Evolutionary conservation across 2,888 invertebrate genomes (phyloP).

Genomic region (Asteroscopus sphinx): DNA sequence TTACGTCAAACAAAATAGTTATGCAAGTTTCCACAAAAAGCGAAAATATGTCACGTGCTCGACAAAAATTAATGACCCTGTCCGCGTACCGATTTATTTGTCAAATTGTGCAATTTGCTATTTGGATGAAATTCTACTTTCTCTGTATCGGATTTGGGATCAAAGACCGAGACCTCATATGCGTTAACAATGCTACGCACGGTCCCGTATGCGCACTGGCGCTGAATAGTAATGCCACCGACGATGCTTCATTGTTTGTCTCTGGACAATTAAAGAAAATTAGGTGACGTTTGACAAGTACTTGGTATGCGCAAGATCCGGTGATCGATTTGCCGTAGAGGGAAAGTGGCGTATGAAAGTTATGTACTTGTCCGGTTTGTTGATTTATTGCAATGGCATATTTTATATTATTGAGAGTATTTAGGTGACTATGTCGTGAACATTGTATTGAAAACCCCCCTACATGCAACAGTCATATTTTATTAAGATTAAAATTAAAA

Average conservation of each 20-base stretch:
- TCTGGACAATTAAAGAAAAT: conserved; percentile 74
- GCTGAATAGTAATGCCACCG: conserved; percentile 77
- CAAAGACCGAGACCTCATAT: conserved; percentile 69
- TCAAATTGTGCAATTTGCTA: conserved; percentile 59
- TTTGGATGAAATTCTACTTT: conserved; percentile 82
- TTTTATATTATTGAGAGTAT: neutral
- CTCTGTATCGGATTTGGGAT: conserved; percentile 75
- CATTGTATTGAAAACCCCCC: conserved; percentile 1
- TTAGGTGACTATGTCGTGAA: neutral
- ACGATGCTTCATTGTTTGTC: conserved; percentile 64
- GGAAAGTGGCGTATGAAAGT: conserved; percentile 66
- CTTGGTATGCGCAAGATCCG: conserved; percentile 64
- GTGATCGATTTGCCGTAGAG: conserved; percentile 56
- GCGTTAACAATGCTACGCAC: conserved; percentile 73
- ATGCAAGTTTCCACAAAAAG: too few relatives aligned
- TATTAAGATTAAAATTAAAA: neutral
- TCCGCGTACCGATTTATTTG: conserved; percentile 46
- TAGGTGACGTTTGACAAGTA: conserved; percentile 61
- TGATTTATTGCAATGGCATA: conserved; percentile 30
- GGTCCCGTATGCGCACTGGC: conserved; percentile 64
- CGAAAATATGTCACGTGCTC: neutral
- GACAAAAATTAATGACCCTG: conserved; percentile 18
- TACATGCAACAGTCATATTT: too few relatives aligned
- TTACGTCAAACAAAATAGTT: too few relatives aligned
- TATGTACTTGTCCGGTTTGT: conserved; percentile 38